Conservation (phyloP, 2,113 vertebrate species). For the Bos indicus region DNA sequence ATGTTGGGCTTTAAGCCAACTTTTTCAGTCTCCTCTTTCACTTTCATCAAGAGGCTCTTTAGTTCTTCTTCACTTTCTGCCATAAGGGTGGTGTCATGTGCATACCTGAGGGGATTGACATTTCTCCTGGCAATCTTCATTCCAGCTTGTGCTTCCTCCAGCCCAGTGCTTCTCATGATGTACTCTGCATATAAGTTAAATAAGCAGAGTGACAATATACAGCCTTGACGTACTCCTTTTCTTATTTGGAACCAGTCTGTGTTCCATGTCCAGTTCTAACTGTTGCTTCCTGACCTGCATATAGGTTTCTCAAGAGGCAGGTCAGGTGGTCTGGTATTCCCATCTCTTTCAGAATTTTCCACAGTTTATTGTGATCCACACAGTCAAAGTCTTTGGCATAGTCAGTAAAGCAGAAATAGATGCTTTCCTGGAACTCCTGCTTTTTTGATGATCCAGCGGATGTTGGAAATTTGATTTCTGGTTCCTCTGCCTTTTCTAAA, state of each 20-base stretch:
- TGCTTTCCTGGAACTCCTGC: background rate
- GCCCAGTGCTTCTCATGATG: background rate
- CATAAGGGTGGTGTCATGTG: background rate
- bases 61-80: background rate
- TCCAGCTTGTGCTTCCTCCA: background rate
- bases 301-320: background rate
- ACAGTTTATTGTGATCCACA: background rate
- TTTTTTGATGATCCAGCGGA: fast-evolving
- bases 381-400: background rate
- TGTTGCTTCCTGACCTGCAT: background rate
- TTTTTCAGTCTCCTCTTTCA: background rate
- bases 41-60: background rate
- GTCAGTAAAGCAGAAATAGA: background rate
- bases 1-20: background rate
- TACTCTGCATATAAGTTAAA: background rate
- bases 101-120: background rate
- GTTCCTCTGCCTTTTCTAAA: background rate
- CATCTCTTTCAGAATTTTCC: background rate
- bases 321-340: background rate
- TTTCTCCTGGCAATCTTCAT: background rate
- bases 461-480: background rate
- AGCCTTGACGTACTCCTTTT: background rate
- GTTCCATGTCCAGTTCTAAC: background rate
- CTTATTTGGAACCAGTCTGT: background rate
- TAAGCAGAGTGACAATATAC: background rate